Evolutionary conservation across 2,797 vertebrate species (phyloP).

Genomic region (Enteromius radiatus): DNA sequence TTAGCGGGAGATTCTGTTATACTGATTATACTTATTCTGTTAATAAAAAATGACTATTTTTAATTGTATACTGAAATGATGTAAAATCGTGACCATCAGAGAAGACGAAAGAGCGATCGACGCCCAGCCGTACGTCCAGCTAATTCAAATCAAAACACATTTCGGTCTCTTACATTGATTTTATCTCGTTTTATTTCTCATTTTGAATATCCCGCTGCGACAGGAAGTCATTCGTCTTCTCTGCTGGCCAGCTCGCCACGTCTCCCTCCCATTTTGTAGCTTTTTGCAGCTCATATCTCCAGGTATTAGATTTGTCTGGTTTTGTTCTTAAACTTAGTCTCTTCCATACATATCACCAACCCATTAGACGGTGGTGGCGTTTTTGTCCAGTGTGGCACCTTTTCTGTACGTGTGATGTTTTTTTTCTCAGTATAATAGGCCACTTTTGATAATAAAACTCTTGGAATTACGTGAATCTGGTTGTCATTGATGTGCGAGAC

Average conservation of each 20-base stretch:
- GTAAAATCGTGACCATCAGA: conserved; percentile 44
- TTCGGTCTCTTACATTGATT: conserved; percentile 10
- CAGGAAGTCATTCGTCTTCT: conserved; percentile 25
- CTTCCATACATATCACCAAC: conserved; percentile 54
- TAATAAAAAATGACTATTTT: conserved; percentile 51
- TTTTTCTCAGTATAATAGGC: conserved; percentile 54
- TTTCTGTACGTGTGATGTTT: conserved; percentile 56
- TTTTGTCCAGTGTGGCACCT: conserved; percentile 59
- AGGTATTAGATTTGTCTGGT: conserved; percentile 25
- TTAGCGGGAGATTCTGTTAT: conserved; percentile 46
- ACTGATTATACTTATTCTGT: conserved; percentile 47
- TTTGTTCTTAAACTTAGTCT: conserved; percentile 53
- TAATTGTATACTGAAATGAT: conserved; percentile 47
- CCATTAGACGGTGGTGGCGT: conserved; percentile 47
- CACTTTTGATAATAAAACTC: conserved; percentile 66
- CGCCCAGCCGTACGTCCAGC: background rate
- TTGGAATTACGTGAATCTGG: conserved; percentile 50
- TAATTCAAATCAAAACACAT: background rate
- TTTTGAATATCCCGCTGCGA: conserved; percentile 15
- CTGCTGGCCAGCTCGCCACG: conserved; percentile 34
- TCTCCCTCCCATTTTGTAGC: conserved; percentile 50
- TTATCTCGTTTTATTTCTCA: conserved; percentile 42
- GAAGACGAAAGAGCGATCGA: background rate
- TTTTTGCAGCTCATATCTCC: conserved; percentile 53
- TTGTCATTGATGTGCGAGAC: conserved; percentile 14